Conservation (phyloP, 2,113 vertebrate species). For the Amphiprion ocellaris region DNA sequence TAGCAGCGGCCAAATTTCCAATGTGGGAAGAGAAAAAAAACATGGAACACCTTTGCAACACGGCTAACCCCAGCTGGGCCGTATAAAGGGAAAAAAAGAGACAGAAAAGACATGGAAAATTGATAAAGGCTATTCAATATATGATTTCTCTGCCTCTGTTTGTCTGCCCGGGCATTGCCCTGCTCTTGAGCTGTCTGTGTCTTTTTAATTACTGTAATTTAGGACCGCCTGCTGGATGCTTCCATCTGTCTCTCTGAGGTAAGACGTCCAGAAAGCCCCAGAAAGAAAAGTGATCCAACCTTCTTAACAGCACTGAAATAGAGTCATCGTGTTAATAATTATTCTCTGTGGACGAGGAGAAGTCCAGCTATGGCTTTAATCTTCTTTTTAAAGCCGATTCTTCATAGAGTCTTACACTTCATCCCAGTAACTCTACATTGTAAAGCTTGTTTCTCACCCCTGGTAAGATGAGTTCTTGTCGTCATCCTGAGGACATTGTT, state of each 20-base stretch:
- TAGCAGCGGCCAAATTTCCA: constrained; percentile 46
- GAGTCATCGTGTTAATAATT: constrained; percentile 5
- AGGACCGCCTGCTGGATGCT: constrained; percentile 50
- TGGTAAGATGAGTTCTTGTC: constrained; percentile 18
- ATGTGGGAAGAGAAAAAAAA: neutral
- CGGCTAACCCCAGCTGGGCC: constrained; percentile 5
- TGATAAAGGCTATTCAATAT: constrained; percentile 44
- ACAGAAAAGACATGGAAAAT: constrained; percentile 32
- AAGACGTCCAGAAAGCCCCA: constrained; percentile 38
- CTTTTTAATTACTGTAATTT: constrained; percentile 71
- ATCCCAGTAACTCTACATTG: constrained; percentile 4
- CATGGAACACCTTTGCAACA: constrained; percentile 25
- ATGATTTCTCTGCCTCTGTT: constrained; percentile 23
- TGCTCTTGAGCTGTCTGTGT: constrained; percentile 40
- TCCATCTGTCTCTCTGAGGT: constrained; percentile 69
- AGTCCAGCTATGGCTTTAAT: neutral
- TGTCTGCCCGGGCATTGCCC: constrained; percentile 12
- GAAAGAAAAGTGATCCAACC: constrained; percentile 14
- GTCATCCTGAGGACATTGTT: constrained; percentile 39
- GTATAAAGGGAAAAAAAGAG: neutral
- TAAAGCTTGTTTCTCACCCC: neutral
- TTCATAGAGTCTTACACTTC: neutral
- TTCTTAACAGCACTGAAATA: constrained; percentile 13
- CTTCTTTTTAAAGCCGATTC: neutral
- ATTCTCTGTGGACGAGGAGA: neutral